Conservation (phyloP, 2,888 invertebrate species). For the Tenthredo amoena region DNA sequence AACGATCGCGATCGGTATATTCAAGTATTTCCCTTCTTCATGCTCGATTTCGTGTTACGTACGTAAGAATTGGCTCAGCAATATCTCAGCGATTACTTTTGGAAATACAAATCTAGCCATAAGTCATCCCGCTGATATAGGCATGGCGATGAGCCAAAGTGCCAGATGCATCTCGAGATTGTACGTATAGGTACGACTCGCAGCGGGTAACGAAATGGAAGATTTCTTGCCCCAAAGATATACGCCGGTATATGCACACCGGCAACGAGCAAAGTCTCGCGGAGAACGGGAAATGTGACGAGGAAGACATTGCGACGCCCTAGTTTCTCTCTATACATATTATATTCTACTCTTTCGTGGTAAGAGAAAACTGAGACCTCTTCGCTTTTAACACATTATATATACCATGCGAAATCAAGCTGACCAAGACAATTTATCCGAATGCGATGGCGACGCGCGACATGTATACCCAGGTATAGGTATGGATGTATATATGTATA, state of each 20-base stretch:
- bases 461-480: background rate
- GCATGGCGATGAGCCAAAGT: conserved; percentile 20
- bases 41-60: background rate
- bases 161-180: conserved; percentile 25
- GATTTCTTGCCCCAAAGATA: background rate
- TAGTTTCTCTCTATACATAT: background rate
- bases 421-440: background rate
- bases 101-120: background rate
- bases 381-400: background rate
- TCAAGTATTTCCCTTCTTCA: background rate
- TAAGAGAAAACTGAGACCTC: background rate
- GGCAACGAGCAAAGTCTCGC: background rate
- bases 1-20: background rate
- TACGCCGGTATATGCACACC: background rate
- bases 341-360: background rate
- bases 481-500: no score
- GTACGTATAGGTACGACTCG: conserved; percentile 2
- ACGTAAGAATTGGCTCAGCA: background rate
- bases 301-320: background rate
- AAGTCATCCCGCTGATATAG: background rate
- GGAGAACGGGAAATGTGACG: background rate
- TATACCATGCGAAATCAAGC: background rate
- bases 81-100: background rate
- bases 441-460: background rate
- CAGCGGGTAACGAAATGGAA: background rate